phyloP scores from a whole-genome alignment of 2,797 vertebrate genomes.

The Chlorospingus flavigularis region DNA sequence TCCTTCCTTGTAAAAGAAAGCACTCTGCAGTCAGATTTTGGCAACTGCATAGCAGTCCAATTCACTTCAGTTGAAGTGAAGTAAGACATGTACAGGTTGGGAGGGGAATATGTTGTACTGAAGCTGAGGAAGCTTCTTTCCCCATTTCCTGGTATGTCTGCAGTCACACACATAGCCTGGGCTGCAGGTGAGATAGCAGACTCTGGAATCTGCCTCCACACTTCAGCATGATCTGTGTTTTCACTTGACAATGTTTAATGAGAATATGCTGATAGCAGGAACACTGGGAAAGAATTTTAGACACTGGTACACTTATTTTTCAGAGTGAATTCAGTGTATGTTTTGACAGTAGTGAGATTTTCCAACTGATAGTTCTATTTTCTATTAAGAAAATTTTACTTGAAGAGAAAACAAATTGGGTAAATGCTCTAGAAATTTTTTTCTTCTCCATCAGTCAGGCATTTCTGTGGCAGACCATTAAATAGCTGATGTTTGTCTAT shows the following conservation, averaged over 20 bases:
- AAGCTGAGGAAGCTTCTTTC: background rate
- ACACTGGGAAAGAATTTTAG: background rate
- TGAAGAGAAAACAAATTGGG: background rate
- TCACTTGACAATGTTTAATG: background rate
- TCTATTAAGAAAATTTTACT: background rate
- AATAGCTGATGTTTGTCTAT: background rate
- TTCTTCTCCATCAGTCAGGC: too few species aligned
- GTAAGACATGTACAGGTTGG: background rate
- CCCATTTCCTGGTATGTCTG: background rate
- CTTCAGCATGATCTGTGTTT: background rate
- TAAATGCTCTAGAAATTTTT: background rate
- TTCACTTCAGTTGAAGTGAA: background rate
- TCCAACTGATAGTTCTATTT: background rate
- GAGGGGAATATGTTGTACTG: background rate
- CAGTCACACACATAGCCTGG: accelerated
- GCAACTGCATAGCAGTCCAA: background rate
- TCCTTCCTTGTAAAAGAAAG: background rate
- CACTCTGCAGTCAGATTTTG: background rate
- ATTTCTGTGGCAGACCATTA: background rate
- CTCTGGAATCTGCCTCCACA: background rate
- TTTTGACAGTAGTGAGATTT: background rate
- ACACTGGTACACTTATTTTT: background rate
- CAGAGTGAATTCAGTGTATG: background rate
- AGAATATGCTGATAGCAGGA: background rate
- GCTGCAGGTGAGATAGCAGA: background rate